phyloP scores from a whole-genome alignment of 2,888 invertebrate species.

The Pyrochroa serraticornis region DNA sequence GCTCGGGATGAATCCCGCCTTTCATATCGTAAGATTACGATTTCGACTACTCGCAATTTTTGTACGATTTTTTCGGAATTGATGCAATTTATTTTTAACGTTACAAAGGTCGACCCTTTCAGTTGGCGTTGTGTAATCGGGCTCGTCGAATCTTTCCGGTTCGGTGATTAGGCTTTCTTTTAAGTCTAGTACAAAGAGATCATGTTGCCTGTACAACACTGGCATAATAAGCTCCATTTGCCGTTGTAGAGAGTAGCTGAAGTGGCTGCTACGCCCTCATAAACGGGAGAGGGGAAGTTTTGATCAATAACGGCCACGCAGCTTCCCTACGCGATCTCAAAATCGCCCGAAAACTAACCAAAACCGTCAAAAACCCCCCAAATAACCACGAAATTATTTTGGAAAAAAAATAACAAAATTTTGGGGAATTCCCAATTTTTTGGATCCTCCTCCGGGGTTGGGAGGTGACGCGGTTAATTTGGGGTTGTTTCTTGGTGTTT shows the following conservation, averaged over 20 bases:
- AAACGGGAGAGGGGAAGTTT: conserved; percentile 29
- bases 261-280: conserved; percentile 36
- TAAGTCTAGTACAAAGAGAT: conserved; percentile 22
- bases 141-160: conserved; percentile 12
- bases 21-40: too few species aligned
- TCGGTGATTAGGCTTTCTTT: conserved; percentile 13
- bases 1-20: too few species aligned
- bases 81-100: not conserved
- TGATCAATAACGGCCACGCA: conserved; percentile 33
- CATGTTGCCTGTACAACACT: conserved; percentile 13
- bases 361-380: not conserved
- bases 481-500: not conserved
- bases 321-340: conserved; percentile 26
- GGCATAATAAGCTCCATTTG: conserved; percentile 32
- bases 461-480: not conserved
- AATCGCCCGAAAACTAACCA: not conserved
- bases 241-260: conserved; percentile 21
- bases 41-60: too few species aligned
- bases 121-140: conserved; percentile 7
- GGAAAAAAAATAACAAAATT: not conserved
- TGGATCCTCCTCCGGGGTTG: too few species aligned
- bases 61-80: too few species aligned
- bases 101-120: conserved; percentile 9
- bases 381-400: not conserved
- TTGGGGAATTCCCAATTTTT: not conserved